Evolutionary conservation across 2,888 invertebrate species (phyloP), one percentile per base, ranked within the genome.

Genomic region (Eretmocerus hayati): DNA sequence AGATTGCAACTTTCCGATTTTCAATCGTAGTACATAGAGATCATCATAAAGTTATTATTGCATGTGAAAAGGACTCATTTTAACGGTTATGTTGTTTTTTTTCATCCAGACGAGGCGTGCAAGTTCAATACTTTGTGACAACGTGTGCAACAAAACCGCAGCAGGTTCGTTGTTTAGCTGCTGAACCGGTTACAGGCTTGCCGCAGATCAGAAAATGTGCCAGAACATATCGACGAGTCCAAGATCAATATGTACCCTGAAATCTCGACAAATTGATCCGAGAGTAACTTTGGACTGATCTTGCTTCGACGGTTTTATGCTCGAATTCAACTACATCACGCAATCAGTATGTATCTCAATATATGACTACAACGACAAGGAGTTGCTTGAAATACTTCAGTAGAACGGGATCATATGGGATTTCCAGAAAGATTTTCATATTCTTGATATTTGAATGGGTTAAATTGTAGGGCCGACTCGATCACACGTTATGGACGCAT

Each of bases 161-260:
- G 58, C 62, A 1, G 87, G 88, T 0, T 79, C 82, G 0, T 71
- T 72, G 4, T 90, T 90, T 65, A 60, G 65, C 1, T 90, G 90
- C 60, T 64, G 69, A 2, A 56, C 60, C 0, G 89, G 88, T 2
- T 85, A 76, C 64, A 62, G 65, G 13, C 62, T 83, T 30, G 63
- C 64, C 2, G 60, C 66, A 0, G 80, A 83, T 59, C 75, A 77
- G 23, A 70, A 65, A 39, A 68, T 71, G 19, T 90, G 90, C 57
- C 63, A 63, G 13, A 87, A 90, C 62, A n/a, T n/a, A 72, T 85
- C 0, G 76, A 90, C 59, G 90, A 90, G 70, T 92, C 92, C 61
- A 55, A 65, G 2, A 56, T 64, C 2, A 72, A 74, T 15, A 69
- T 75, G 1, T 89, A 89, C 63, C 77, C 85, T 4, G 89, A 89